phyloP scores from a whole-genome alignment of 2,797 vertebrate genomes.

The Gymnodraco acuticeps region DNA sequence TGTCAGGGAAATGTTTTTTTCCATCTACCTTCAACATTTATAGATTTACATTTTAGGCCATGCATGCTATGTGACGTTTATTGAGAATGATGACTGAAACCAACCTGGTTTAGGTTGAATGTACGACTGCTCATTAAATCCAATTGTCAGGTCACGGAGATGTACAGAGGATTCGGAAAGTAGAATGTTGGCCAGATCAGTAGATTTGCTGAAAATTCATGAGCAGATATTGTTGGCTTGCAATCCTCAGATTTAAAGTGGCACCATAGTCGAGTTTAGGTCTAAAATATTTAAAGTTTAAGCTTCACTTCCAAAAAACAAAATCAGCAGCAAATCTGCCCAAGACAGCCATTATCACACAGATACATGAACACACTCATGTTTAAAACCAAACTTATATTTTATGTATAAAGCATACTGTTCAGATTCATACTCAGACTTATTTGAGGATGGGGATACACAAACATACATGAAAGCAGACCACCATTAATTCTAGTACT shows the following conservation, averaged over 20 bases:
- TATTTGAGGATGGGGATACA: background rate
- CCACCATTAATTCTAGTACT: background rate
- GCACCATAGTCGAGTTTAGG: background rate
- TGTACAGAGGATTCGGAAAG: background rate
- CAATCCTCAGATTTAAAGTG: background rate
- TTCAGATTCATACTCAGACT: background rate
- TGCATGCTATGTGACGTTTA: too few species aligned
- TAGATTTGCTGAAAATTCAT: background rate
- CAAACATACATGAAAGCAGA: background rate
- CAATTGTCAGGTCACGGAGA: background rate
- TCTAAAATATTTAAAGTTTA: constrained; percentile 19
- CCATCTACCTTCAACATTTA: too few species aligned
- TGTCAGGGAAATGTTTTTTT: too few species aligned
- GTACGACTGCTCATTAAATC: background rate
- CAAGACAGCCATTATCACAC: background rate
- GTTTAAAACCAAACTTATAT: background rate
- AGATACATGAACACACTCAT: background rate
- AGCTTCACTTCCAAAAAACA: background rate
- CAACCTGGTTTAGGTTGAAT: background rate
- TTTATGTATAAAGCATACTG: background rate
- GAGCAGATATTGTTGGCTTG: background rate
- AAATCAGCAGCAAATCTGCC: background rate
- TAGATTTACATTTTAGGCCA: background rate
- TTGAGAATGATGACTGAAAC: background rate
- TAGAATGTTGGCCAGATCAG: background rate